Conservation (phyloP, 2,113 vertebrate species). For the Nansenia antarctica region DNA sequence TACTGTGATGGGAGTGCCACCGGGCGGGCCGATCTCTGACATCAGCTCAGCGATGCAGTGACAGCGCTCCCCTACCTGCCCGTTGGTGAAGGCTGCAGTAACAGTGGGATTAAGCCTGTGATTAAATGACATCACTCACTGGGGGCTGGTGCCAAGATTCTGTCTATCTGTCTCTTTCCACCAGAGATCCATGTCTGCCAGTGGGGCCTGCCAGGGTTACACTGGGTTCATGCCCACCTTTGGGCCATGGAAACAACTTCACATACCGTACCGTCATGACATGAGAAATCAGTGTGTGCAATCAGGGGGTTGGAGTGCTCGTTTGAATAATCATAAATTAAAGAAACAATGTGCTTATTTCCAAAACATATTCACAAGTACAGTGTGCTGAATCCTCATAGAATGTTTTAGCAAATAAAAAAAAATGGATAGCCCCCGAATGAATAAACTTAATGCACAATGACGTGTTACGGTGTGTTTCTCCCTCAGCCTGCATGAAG, state of each 20-base stretch:
- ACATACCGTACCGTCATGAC: conserved; percentile 54
- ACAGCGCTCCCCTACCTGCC: conserved; percentile 51
- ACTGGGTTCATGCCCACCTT: conserved; percentile 44
- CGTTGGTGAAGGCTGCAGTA: conserved; percentile 18
- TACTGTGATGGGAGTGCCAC: conserved; percentile 8
- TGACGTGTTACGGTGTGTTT: too few relatives aligned
- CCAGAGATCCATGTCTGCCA: conserved; percentile 43
- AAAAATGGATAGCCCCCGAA: too few relatives aligned
- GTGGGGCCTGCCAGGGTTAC: conserved; percentile 35
- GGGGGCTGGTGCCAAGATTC: conserved; percentile 42
- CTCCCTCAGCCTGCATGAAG: too few relatives aligned
- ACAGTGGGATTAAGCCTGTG: conserved; percentile 45
- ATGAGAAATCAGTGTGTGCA: conserved; percentile 39
- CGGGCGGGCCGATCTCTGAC: conserved; percentile 35
- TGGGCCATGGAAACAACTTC: conserved; percentile 32
- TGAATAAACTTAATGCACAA: too few relatives aligned
- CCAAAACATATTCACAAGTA: background rate
- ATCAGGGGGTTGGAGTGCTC: conserved; percentile 14
- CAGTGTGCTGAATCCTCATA: background rate
- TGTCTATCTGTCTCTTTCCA: conserved; percentile 45
- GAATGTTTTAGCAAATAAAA: too few relatives aligned
- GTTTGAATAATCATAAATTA: conserved; percentile 24
- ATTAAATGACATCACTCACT: conserved; percentile 66
- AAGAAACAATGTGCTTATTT: too few relatives aligned
- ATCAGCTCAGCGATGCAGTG: conserved; percentile 52